Percentiles rank a stretch among this genome's conserved stretches.
These are phyloP conservation scores for Dipodomys stephensi DNA, from an alignment of 2,113 vertebrate genomes.

Conservation along the genomic window DNA sequence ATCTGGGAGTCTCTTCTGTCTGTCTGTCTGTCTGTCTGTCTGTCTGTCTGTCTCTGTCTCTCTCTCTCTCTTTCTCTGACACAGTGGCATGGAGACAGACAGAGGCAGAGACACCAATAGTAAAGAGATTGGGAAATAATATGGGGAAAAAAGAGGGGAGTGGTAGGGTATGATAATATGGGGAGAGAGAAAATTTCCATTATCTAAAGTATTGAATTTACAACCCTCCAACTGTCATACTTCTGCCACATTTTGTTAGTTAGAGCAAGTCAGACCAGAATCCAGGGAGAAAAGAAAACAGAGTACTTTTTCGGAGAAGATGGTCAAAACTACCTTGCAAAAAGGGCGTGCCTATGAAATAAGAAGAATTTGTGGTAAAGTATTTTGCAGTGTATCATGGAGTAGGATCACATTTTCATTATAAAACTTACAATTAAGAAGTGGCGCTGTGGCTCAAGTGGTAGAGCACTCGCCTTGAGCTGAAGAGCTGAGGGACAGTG, in stretches of 20 bases:
- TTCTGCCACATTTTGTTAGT: not conserved
- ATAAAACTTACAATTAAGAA: not conserved
- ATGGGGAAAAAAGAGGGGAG: not conserved
- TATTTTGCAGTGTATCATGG: not conserved
- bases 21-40: too few species aligned
- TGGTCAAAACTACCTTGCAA: not conserved
- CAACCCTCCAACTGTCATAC: not conserved
- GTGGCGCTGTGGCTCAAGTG: too few species aligned
- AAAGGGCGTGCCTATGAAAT: not conserved
- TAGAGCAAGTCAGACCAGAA: not conserved
- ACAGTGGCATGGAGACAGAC: too few species aligned
- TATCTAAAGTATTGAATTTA: not conserved
- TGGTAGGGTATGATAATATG: not conserved
- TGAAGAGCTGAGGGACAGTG: too few species aligned
- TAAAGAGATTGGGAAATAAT: not conserved
- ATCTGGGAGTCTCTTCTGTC: not conserved
- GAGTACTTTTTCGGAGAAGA: not conserved
- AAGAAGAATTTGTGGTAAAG: not conserved
- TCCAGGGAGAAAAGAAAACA: not conserved
- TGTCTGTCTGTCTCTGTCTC: too few species aligned
- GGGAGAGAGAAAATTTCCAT: not conserved
- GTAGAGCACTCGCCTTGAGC: too few species aligned
- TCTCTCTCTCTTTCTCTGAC: too few species aligned
- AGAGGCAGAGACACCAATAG: not conserved
- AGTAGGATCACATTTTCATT: conserved; percentile 31